phyloP scores from a whole-genome alignment of 1,140 invertebrate species.

The Formica exsecta region DNA sequence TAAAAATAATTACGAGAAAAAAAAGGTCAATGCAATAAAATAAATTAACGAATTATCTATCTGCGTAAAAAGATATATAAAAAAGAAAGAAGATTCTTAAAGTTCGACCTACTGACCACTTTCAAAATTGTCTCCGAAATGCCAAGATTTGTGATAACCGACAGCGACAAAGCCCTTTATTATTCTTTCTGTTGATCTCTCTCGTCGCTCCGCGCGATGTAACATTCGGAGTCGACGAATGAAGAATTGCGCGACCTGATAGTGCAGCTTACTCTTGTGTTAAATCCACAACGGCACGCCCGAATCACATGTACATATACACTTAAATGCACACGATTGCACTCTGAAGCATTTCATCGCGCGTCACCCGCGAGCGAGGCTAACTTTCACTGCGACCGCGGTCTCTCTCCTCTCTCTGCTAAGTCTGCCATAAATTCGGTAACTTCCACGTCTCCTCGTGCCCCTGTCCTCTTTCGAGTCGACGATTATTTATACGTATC shows the following conservation, averaged over 20 bases:
- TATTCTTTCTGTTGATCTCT: not conserved
- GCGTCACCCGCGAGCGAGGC: slow-evolving; percentile 47
- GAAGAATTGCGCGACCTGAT: slow-evolving; percentile 59
- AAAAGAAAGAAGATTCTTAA: not conserved
- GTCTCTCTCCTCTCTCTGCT: slow-evolving; percentile 40
- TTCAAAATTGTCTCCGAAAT: not conserved
- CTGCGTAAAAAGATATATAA: not conserved
- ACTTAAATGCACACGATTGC: slow-evolving; percentile 32
- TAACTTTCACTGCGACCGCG: slow-evolving; percentile 67
- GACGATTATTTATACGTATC: slow-evolving; percentile 17
- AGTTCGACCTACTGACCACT: not conserved
- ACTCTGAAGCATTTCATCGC: slow-evolving; percentile 43
- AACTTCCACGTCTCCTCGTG: slow-evolving; percentile 53
- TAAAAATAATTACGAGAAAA: not conserved
- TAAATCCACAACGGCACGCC: slow-evolving; percentile 44
- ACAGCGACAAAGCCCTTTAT: slow-evolving; percentile 9
- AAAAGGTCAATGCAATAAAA: not conserved
- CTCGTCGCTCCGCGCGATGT: slow-evolving; percentile 26
- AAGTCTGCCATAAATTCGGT: slow-evolving; percentile 65
- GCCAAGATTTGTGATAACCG: not conserved
- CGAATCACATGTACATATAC: slow-evolving; percentile 1
- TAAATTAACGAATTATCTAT: slow-evolving; percentile 6
- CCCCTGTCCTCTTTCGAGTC: slow-evolving; percentile 13
- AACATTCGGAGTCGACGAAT: slow-evolving; percentile 19
- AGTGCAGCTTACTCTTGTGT: slow-evolving; percentile 55